Evolutionary conservation across 2,888 invertebrate species (phyloP), one percentile per base, ranked within the genome.

Genomic region (Encarsia formosa): DNA sequence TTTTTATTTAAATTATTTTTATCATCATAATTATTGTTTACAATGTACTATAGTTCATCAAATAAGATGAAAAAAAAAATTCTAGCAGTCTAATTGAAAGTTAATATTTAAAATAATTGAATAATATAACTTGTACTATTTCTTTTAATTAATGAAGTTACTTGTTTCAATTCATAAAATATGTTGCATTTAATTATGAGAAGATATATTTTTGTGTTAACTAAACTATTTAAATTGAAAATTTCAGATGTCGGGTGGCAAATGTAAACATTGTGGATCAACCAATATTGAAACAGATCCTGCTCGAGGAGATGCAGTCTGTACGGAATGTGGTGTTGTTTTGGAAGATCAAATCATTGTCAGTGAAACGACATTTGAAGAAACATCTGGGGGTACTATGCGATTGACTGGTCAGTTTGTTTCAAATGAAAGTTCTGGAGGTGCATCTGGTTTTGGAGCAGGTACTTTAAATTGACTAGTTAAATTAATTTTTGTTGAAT

Each of bases 321-420:
- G 99, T 74, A 96, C 91, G 22, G 87, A 86, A 68, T 99, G 99
- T 77, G 99, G 98, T 22, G 87, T 91, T 6, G 98, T 99, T 2
- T 77, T 99, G 15, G 97, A 98, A 72, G 95, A 97, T 68, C 93
- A 91, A 65, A 87, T 94, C 48, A 98, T 99, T 68, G 96, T 99
- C 20, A 90, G 93, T 2, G 97, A 98, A 74, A 87, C 97, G 20
- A 92, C 95, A 73, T 99, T 97, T 69, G 91, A 93, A 74, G 98
- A 99, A 73, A 87, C 88, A 69, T 85, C 89, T 8, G 87, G 87
- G 68, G 97, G 97, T 22, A 89, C 88, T 9, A 82, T 86, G 42
- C 86, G 87, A 54, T 91, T 93, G 15, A 84, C 96, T 59, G 97
- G 97, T 23, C 94, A 94, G 71, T 96, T 94, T 77, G 95, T 94